These are phyloP conservation scores for Leucophenga maculata DNA, from an alignment of 2,888 invertebrate genomes.

Conservation along the genomic window DNA sequence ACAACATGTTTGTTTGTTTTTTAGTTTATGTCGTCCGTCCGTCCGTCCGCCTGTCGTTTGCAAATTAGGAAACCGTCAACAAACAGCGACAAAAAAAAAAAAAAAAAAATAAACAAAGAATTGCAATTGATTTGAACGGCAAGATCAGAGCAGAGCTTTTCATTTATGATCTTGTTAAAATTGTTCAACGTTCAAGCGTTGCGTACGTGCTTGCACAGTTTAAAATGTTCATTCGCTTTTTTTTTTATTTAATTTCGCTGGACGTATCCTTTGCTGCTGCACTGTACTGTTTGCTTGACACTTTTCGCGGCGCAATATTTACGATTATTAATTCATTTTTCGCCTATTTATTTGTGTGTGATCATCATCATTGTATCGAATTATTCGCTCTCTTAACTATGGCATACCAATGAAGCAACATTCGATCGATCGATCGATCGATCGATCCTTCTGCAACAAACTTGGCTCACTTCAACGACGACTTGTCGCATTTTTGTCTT, in stretches of 20 bases:
- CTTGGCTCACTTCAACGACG: background rate
- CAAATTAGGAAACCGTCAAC: no score
- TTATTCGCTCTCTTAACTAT: background rate
- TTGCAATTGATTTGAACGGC: conserved; percentile 42
- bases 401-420: no score
- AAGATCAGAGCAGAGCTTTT: conserved; percentile 56
- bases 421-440: no score
- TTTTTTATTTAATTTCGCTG: no score
- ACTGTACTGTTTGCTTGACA: conserved; percentile 59
- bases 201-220: conserved; percentile 19
- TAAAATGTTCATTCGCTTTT: background rate
- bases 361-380: conserved; percentile 27
- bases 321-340: conserved; percentile 69
- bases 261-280: conserved; percentile 43
- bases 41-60: background rate
- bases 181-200: conserved; percentile 47
- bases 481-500: conserved; percentile 7
- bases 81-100: no score
- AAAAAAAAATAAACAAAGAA: conserved; percentile 17
- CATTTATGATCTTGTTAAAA: conserved; percentile 65
- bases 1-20: background rate
- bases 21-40: background rate
- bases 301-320: conserved; percentile 58
- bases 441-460: background rate
- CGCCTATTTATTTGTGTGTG: conserved; percentile 48